phyloP scores from a whole-genome alignment of 2,888 invertebrate species.

The Epiblema foenella region DNA sequence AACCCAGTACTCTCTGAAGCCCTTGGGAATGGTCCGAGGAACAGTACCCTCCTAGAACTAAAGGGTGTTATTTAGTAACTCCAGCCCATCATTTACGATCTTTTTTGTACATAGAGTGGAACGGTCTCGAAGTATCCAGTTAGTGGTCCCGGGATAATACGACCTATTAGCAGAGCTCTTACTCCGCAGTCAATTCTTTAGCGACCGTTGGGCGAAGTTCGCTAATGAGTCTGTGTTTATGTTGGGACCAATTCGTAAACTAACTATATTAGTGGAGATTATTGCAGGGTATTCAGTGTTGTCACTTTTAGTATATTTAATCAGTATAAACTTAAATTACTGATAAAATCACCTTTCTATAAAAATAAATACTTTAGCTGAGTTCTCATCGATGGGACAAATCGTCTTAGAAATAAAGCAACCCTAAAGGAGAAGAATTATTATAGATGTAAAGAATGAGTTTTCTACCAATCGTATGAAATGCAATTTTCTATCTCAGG shows the following conservation, averaged over 20 bases:
- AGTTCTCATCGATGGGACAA: background rate
- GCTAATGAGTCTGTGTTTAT: conserved; percentile 38
- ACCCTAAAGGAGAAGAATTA: background rate
- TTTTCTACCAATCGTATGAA: background rate
- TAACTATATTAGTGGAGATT: conserved; percentile 6
- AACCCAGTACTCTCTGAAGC: conserved; percentile 27
- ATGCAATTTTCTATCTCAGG: conserved; percentile 23
- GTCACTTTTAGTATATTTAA: background rate
- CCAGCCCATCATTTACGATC: conserved; percentile 1
- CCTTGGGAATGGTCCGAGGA: conserved; percentile 32
- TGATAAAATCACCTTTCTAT: background rate
- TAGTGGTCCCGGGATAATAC: conserved; percentile 40
- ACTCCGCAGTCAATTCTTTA: conserved; percentile 43
- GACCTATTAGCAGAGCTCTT: conserved; percentile 44
- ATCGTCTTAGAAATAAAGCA: background rate
- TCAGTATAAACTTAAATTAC: background rate
- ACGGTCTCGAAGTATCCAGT: conserved; percentile 37
- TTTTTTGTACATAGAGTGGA: conserved; percentile 10
- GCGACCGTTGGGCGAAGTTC: conserved; percentile 35
- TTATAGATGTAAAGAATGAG: background rate
- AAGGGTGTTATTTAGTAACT: conserved; percentile 7
- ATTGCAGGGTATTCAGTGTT: background rate
- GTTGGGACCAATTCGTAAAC: conserved; percentile 22
- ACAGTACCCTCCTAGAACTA: background rate
- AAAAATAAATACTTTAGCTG: background rate